phyloP scores from a whole-genome alignment of 2,113 vertebrate genomes.

The Cyprinus carpio region DNA sequence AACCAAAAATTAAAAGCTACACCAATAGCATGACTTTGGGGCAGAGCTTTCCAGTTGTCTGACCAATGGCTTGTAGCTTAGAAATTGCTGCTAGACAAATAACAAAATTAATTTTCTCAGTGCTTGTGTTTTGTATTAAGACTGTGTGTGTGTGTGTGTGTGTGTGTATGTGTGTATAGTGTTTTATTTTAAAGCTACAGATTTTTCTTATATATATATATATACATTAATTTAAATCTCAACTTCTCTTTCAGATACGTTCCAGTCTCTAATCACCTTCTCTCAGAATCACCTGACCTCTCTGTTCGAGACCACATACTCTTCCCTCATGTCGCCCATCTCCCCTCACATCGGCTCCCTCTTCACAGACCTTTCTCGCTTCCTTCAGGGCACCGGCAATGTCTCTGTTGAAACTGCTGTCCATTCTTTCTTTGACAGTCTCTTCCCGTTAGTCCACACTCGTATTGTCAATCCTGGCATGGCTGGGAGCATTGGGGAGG shows the following conservation, averaged over 20 bases:
- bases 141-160: no score
- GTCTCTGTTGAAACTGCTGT: constrained; percentile 81
- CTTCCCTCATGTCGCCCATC: constrained; percentile 78
- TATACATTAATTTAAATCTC: not conserved
- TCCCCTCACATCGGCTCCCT: constrained; percentile 82
- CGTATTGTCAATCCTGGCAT: constrained; percentile 82
- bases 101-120: not conserved
- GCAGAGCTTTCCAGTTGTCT: not conserved
- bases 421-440: constrained; percentile 82
- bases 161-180: no score
- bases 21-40: not conserved
- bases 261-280: constrained; percentile 84
- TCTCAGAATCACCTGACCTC: constrained; percentile 83
- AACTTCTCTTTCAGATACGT: constrained; percentile 77
- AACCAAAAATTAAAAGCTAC: not conserved
- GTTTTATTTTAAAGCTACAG: no score
- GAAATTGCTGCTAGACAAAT: not conserved
- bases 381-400: constrained; percentile 80
- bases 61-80: not conserved
- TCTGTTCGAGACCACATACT: constrained; percentile 81
- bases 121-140: not conserved
- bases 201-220: no score
- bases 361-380: constrained; percentile 83
- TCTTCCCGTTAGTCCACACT: constrained; percentile 85
- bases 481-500: not conserved